A percentile compares a stretch with the other conserved stretches of the same genome.
phyloP scores from a whole-genome alignment of 1,140 invertebrate genomes.

The Euglossa dilemma region DNA sequence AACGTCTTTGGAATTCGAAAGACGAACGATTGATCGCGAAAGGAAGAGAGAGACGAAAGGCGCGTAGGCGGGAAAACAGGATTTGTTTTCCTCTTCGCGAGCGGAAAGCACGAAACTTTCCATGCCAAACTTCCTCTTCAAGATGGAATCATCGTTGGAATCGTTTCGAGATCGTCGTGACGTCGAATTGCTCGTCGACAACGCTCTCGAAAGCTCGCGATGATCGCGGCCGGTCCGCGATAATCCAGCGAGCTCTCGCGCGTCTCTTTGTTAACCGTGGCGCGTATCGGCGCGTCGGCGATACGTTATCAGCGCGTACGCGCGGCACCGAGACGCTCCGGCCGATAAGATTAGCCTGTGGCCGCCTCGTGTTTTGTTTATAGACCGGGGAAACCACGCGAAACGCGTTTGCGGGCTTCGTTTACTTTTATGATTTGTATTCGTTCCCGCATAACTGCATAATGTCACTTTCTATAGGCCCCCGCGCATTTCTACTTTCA shows the following conservation, averaged over 20 bases:
- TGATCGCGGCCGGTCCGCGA: too few species aligned
- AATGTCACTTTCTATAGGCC: conserved; percentile 52
- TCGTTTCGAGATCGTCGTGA: too few species aligned
- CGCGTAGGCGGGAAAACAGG: neutral
- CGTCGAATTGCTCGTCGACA: too few species aligned
- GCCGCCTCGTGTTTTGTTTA: conserved; percentile 37
- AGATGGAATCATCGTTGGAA: neutral
- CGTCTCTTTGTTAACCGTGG: neutral
- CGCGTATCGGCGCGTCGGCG: neutral
- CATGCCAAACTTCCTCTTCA: too few species aligned
- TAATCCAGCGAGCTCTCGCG: neutral
- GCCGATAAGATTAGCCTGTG: neutral
- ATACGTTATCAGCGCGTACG: conserved; percentile 8
- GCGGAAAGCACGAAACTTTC: neutral
- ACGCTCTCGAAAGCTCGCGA: too few species aligned
- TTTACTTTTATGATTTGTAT: conserved; percentile 40
- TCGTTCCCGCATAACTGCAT: conserved; percentile 46
- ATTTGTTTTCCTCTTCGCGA: too few species aligned
- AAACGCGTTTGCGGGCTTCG: conserved; percentile 3
- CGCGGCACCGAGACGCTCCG: neutral
- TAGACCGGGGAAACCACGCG: conserved; percentile 28
- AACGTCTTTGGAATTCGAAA: too few species aligned
- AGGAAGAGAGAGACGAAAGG: too few species aligned
- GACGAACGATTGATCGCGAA: neutral
- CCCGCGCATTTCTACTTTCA: conserved; percentile 51